Base-by-base conservation (phyloP, 35 echinoderm and acorn worm species). In the Strongylocentrotus purpuratus region DNA sequence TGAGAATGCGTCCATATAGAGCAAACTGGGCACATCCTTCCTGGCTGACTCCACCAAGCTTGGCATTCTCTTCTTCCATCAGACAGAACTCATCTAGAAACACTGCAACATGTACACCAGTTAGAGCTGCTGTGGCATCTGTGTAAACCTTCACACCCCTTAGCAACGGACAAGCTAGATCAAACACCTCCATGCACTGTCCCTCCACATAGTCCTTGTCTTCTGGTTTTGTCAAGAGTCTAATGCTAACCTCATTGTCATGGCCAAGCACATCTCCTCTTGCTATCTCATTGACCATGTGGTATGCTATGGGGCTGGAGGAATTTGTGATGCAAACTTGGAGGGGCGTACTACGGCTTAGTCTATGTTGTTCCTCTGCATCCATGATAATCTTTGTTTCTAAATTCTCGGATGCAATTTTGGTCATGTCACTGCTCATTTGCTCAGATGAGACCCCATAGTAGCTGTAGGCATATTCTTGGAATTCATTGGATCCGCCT, bases 401-500 rank as follows among this genome's bases (percentile, higher is more conserved):
- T 88, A 99, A 93, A 47, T 99, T 99, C 48, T 99, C 98, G 9
- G 65, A 86, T 61, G 96, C 48, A 10, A 99, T 94, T 86, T 96
- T 96, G 46, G 96, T 97, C 98, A 99, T 99, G 87, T 99, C 97
- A 85, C 15, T 96, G 65, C 98, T 99, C 35, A 95, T 61, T 95
- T 98, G 96, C 46, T 91, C 48, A 60, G 98, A 99, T 22, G 95
- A 94, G 85, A 97, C 94, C 4, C 98, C 97, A 96, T 99, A 99
- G 61, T 99, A 99, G 35, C 98, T 97, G 20, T 31, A 93, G 48
- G 98, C 98, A 96, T 97, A 99, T 85, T 99, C 98, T 86, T 99
- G 98, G 85, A 99, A 99, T 41, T 99, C 98, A 91, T 99, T 99
- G 46, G 96, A 97, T 9, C 98, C 98, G 46, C 98, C 98, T 61